phyloP scores from a whole-genome alignment of 2,797 vertebrate genomes.

The Channa striata region DNA sequence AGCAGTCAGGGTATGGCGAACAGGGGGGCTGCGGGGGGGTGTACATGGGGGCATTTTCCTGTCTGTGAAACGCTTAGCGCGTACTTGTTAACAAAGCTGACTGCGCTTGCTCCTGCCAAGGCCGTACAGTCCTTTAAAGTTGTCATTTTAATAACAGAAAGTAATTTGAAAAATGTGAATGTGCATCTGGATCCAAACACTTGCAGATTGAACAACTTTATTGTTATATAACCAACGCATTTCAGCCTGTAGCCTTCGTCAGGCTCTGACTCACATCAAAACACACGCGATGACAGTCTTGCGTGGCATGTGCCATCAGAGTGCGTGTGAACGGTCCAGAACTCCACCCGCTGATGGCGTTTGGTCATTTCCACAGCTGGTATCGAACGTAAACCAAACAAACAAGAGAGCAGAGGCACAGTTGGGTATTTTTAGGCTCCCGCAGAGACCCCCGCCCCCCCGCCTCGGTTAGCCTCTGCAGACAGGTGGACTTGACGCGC shows the following conservation, averaged over 20 bases:
- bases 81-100: constrained; percentile 3
- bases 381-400: constrained; percentile 45
- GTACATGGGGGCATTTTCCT: background rate
- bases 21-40: constrained; percentile 13
- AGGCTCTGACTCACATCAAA: background rate
- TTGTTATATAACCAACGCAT: too few relatives aligned
- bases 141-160: constrained; percentile 20
- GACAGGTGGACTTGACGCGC: constrained; percentile 50
- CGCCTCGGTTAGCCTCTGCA: constrained; percentile 16
- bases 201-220: too few relatives aligned
- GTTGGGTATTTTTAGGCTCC: constrained; percentile 57
- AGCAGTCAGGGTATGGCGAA: constrained; percentile 18
- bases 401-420: constrained; percentile 29
- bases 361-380: constrained; percentile 4
- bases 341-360: constrained; percentile 1
- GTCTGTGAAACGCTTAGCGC: background rate
- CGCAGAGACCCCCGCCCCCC: constrained; percentile 12
- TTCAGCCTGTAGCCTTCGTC: too few relatives aligned
- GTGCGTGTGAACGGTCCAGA: background rate
- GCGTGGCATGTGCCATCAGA: background rate
- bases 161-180: constrained; percentile 6
- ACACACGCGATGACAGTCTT: background rate
- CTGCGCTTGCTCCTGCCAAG: background rate
- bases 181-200: constrained; percentile 20
- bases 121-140: constrained; percentile 1